Base-by-base conservation (phyloP, 1,140 invertebrate genomes). In the Phortica variegata region DNA sequence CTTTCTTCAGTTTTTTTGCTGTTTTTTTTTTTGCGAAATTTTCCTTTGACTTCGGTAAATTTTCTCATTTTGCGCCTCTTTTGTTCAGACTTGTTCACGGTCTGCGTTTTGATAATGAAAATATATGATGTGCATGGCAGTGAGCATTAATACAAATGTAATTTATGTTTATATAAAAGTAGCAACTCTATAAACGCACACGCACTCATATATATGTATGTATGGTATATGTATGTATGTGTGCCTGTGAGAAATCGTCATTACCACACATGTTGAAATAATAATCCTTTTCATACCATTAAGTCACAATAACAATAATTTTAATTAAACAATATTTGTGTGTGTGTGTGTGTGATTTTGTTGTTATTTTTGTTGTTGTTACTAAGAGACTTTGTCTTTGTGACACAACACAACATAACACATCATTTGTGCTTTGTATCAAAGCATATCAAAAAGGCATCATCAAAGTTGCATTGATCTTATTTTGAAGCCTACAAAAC, bases 91-190 rank as follows among this genome's bases (percentile, higher is more conserved):
- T 59, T 44, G 33, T 49, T 43, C 37, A 47, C 49, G 60, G 61
- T 60, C 49, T 70, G 59, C 71, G 65, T 66, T 71, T 66, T 70
- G 65, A 70, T 70, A 70, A 70, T 70, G 65, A 70, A 70, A 70
- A 70, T 70, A 70, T 70, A 70, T 70, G 61, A 65, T 61, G 61
- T 62, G 59, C 59, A 61, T 56, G 46, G 55, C 54, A 69, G 56
- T 52, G 56, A 61, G 63, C 63, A 62, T 66, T 65, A 62, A 65
- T 65, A 65, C 65, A 56, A 70, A 69, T 58, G 61, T 61, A 69
- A 69, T 61, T 69, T 65, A 61, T 61, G 65, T 69, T 70, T 61
- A 70, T 69, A 57, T 51, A 13, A 3, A 21, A 8, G 26, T 41
- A 32, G 16, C 6, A 6, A 29, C 26, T n/a, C n/a, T n/a, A 29